phyloP scores from a whole-genome alignment of 1,140 invertebrate species.

The Pseudomyrmex pallidus region DNA sequence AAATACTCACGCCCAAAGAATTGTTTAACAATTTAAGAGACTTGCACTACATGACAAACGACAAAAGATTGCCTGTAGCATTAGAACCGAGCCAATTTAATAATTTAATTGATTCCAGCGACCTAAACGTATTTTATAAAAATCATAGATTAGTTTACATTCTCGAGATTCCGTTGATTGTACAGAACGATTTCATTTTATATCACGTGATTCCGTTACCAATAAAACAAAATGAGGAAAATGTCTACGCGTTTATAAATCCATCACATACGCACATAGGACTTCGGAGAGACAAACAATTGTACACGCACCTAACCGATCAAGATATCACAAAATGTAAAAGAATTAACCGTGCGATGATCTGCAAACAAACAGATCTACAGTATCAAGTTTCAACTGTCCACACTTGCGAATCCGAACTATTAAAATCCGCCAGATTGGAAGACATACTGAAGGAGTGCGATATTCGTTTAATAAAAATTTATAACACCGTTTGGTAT shows the following conservation, averaged over 20 bases:
- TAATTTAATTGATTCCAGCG: not conserved
- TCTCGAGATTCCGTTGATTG: not conserved
- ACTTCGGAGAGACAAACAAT: constrained; percentile 1
- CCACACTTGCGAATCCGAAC: not conserved
- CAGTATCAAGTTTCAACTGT: not conserved
- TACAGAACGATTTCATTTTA: not conserved
- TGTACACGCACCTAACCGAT: not conserved
- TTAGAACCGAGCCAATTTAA: not conserved
- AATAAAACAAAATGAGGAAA: not conserved
- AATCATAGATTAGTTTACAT: not conserved
- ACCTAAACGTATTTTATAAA: constrained; percentile 9
- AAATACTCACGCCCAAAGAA: constrained; percentile 2
- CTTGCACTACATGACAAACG: too few species aligned
- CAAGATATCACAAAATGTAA: constrained; percentile 3
- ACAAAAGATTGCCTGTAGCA: not conserved
- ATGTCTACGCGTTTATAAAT: constrained; percentile 4
- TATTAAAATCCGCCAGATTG: not conserved
- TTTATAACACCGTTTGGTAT: not conserved
- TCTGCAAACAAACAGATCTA: not conserved
- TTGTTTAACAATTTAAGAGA: not conserved
- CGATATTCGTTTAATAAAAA: not conserved
- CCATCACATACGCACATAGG: not conserved
- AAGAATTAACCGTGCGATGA: not conserved
- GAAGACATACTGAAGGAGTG: not conserved
- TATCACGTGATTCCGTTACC: not conserved